Evolutionary conservation across 30 jellyfish, hydroid and myxozoan species (phyloP), one percentile per base, ranked within the genome.

Genomic region (Catostylus mosaicus): DNA sequence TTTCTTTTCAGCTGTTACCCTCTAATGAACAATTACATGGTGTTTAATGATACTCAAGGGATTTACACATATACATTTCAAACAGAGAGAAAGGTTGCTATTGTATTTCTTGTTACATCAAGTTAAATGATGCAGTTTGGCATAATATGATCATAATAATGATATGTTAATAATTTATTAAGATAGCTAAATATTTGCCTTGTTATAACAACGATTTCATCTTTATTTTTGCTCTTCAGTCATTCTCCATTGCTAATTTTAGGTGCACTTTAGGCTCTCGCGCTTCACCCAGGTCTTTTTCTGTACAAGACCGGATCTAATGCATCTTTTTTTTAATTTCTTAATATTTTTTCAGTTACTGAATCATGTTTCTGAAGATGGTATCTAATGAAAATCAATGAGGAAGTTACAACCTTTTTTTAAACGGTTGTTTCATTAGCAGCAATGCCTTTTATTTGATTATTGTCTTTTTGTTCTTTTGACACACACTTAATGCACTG

Each of bases 41-140:
- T 87, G 4, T 94, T 94, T 56, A 94, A 94, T 75, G 96, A 94
- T 65, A 59, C 97, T 3, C 96, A 88, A 46, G 99, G 99, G 38
- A 84, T 94, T 19, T 94, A 94, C 70, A 82, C 95, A 10, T 94
- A 94, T 85, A 88, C 97, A 31, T 94, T 94, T 59, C 93, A 94
- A 79, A 89, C 97, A 24, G 99, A 94, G 68, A 84, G 87, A 30
- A 94, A 94, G 95, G 99, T 87, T 43, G n/a, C 10, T 40, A 7
- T 45, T 31, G 19, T 20, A 0, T 30, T 4, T 2, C 34, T 38
- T 23, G 31, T 2, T 76, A 3, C 20, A 32, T 5, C 5, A 22
- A 34, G n/a, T 76, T 35, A 31, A 40, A 50, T 45, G 38, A 37
- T 11, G 45, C 56, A 23, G 14, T 31, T 67, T 23, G 23, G 67